Evolutionary conservation across 1,140 invertebrate genomes (phyloP).

Genomic region (Bombus affinis): DNA sequence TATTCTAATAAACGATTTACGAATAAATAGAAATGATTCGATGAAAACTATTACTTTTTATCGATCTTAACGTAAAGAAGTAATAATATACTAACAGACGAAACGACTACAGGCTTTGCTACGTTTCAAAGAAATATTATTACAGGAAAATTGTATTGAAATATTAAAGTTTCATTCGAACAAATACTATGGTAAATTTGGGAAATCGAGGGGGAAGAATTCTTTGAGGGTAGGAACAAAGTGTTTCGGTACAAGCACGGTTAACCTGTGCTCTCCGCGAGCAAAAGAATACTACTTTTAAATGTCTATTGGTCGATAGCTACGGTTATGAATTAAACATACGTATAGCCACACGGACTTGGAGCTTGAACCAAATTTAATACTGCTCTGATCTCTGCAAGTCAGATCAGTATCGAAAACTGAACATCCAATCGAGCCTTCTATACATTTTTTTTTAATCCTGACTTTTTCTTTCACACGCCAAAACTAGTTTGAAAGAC

Average conservation of each 20-base stretch:
- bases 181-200: background rate
- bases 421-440: background rate
- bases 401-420: conserved; percentile 45
- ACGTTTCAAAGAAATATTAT: background rate
- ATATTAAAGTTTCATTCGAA: background rate
- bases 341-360: conserved; percentile 11
- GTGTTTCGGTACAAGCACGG: background rate
- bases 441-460: background rate
- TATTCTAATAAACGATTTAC: no score
- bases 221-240: background rate
- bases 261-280: background rate
- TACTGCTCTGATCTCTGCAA: conserved; percentile 27
- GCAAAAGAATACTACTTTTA: conserved; percentile 10
- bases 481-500: background rate
- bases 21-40: no score
- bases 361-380: conserved; percentile 16
- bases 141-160: background rate
- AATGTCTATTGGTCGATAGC: conserved; percentile 7
- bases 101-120: no score
- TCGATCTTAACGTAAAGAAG: no score
- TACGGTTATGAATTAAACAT: conserved; percentile 45
- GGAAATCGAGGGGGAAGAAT: background rate
- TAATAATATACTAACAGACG: no score
- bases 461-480: background rate
- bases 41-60: no score